These are phyloP conservation scores for Poeciliopsis occidentalis DNA, from an alignment of 2,113 vertebrate species.

Conservation along the genomic window DNA sequence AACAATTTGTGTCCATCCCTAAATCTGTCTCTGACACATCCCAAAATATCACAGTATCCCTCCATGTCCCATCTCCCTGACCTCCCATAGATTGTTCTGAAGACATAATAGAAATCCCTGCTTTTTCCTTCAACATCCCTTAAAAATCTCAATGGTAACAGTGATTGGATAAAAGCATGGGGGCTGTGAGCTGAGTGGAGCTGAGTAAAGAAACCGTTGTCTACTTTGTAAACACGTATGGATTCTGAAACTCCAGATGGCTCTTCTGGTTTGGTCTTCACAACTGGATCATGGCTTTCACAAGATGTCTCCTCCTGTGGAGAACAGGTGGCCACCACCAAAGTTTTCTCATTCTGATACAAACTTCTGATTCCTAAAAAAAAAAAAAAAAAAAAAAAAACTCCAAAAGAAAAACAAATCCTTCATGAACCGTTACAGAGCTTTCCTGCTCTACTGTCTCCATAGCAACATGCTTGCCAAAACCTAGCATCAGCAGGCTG, in stretches of 20 bases:
- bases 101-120: conserved; percentile 56
- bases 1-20: not conserved
- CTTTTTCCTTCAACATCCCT: conserved; percentile 64
- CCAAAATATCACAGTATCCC: conserved; percentile 19
- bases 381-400: conserved; percentile 2
- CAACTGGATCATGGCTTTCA: conserved; percentile 48
- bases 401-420: conserved; percentile 39
- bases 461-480: not conserved
- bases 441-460: not conserved
- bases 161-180: conserved; percentile 48
- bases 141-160: conserved; percentile 40
- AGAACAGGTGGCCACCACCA: not conserved
- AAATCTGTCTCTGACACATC: conserved; percentile 29
- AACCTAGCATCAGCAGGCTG: not conserved
- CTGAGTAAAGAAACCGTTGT: conserved; percentile 30
- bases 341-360: conserved; percentile 21
- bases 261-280: conserved; percentile 41
- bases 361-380: conserved; percentile 28
- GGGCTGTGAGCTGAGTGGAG: conserved; percentile 9
- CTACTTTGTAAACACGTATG: conserved; percentile 73
- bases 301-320: conserved; percentile 38
- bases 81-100: conserved; percentile 17
- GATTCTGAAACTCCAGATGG: conserved; percentile 37
- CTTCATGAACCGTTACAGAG: conserved; percentile 69
- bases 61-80: conserved; percentile 1